Percentiles rank a stretch among this genome's conserved stretches.
Conservation (phyloP, 2,888 invertebrate species). For the Archips xylosteana region DNA sequence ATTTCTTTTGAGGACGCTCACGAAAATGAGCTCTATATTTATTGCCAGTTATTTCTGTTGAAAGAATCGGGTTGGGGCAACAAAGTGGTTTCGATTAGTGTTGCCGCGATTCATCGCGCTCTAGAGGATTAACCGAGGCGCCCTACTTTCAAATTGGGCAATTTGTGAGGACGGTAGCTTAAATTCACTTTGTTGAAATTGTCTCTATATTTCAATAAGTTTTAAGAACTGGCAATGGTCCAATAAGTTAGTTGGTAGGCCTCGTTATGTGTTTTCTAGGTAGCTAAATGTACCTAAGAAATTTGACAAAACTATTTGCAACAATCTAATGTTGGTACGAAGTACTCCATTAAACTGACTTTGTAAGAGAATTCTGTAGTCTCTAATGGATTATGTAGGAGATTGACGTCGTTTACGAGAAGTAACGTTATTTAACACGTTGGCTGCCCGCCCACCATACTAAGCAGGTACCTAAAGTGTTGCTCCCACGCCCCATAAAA, state of each 20-base stretch:
- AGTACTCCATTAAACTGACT: too few species aligned
- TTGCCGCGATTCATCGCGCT: constrained; percentile 58
- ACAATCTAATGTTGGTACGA: too few species aligned
- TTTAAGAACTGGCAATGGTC: constrained; percentile 21
- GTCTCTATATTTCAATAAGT: constrained; percentile 23
- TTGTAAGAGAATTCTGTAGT: too few species aligned
- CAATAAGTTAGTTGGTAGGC: neutral
- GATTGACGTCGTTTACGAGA: too few species aligned
- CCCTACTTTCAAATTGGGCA: constrained; percentile 46
- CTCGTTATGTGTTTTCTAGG: too few species aligned
- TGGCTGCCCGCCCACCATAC: too few species aligned
- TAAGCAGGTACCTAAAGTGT: too few species aligned
- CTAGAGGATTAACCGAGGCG: constrained; percentile 47
- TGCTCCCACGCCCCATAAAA: too few species aligned
- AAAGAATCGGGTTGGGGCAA: constrained; percentile 61
- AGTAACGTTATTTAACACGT: too few species aligned
- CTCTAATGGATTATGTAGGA: too few species aligned
- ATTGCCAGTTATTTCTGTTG: constrained; percentile 65
- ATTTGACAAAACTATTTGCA: too few species aligned
- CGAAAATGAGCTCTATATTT: constrained; percentile 75
- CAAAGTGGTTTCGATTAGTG: constrained; percentile 66
- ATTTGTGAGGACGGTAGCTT: constrained; percentile 25
- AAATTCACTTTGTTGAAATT: constrained; percentile 10
- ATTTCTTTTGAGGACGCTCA: constrained; percentile 76
- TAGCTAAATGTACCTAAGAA: too few species aligned